Conservation (phyloP, 1,140 invertebrate species). For the Trichonephila clavipes region DNA sequence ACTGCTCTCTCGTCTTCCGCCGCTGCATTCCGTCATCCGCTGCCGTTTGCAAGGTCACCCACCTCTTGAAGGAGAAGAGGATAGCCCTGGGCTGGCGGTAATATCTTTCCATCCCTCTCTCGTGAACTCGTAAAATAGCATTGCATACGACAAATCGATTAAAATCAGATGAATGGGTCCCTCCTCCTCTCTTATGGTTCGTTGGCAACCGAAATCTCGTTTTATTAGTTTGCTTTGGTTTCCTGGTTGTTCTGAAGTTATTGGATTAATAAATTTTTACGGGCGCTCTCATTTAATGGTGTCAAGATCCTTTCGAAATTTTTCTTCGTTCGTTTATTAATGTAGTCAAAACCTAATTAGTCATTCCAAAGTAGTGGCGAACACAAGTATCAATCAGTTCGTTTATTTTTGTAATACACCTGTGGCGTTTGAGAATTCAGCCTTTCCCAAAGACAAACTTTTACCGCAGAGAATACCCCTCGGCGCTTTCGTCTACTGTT, state of each 20-base stretch:
- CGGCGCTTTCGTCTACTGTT: too few relatives aligned
- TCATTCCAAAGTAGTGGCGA: too few relatives aligned
- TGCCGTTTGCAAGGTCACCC: conserved; percentile 59
- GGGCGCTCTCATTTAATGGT: too few relatives aligned
- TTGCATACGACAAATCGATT: not conserved
- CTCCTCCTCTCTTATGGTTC: not conserved
- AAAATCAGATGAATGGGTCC: not conserved
- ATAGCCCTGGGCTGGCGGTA: not conserved
- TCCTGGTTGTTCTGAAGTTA: not conserved
- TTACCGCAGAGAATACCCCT: too few relatives aligned
- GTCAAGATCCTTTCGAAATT: too few relatives aligned
- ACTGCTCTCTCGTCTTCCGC: not conserved
- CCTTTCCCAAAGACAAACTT: too few relatives aligned
- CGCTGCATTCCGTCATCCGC: conserved; percentile 40
- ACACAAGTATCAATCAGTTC: too few relatives aligned
- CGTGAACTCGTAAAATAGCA: not conserved
- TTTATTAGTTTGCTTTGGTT: not conserved
- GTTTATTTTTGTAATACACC: too few relatives aligned
- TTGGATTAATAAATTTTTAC: too few relatives aligned
- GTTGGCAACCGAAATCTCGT: not conserved
- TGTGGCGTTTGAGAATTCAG: too few relatives aligned
- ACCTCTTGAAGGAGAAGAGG: not conserved
- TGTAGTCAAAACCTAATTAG: too few relatives aligned
- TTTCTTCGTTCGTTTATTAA: too few relatives aligned
- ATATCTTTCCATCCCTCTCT: not conserved